A percentile compares a stretch with the other conserved stretches of the same genome.
Evolutionary conservation across 2,113 vertebrate species (phyloP).

Genomic region (Cyprinodon brontotheroides): DNA sequence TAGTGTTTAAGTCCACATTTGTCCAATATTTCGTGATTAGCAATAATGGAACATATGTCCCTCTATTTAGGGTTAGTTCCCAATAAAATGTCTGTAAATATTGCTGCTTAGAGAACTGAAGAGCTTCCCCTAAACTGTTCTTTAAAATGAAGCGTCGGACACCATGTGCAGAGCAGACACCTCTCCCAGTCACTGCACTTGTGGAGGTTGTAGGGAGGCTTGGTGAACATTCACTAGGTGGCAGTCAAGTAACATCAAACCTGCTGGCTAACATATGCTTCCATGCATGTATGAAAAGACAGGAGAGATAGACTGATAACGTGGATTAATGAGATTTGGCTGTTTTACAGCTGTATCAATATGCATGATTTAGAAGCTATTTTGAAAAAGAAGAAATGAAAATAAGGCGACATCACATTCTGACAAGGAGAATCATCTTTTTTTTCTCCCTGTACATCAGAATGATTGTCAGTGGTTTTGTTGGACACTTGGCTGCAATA

Average conservation of each 20-base stretch:
- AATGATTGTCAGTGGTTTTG: slow-evolving; percentile 24
- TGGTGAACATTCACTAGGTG: slow-evolving; percentile 76
- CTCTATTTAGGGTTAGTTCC: background rate
- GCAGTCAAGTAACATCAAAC: slow-evolving; percentile 79
- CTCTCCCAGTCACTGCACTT: slow-evolving; percentile 35
- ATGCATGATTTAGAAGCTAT: slow-evolving; percentile 36
- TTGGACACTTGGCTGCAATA: slow-evolving; percentile 25
- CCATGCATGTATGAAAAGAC: slow-evolving; percentile 47
- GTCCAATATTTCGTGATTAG: slow-evolving; percentile 15
- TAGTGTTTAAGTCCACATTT: slow-evolving; percentile 15
- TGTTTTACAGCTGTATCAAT: slow-evolving; percentile 47
- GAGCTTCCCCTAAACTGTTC: slow-evolving; percentile 25
- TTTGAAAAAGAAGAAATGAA: slow-evolving; percentile 11
- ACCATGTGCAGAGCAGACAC: slow-evolving; percentile 43
- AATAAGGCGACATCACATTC: background rate
- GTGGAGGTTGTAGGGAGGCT: slow-evolving; percentile 29
- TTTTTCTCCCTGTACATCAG: slow-evolving; percentile 27
- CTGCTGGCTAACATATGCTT: slow-evolving; percentile 35
- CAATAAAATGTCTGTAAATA: slow-evolving; percentile 18
- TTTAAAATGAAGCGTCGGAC: slow-evolving; percentile 21
- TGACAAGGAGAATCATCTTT: slow-evolving; percentile 3
- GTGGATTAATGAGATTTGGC: slow-evolving; percentile 54
- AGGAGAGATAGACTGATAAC: slow-evolving; percentile 55
- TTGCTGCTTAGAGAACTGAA: slow-evolving; percentile 19
- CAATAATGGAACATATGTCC: background rate